Evolutionary conservation across 2,113 vertebrate genomes (phyloP), one percentile per base, ranked within the genome.

Genomic region (Ceyx margarethae): DNA sequence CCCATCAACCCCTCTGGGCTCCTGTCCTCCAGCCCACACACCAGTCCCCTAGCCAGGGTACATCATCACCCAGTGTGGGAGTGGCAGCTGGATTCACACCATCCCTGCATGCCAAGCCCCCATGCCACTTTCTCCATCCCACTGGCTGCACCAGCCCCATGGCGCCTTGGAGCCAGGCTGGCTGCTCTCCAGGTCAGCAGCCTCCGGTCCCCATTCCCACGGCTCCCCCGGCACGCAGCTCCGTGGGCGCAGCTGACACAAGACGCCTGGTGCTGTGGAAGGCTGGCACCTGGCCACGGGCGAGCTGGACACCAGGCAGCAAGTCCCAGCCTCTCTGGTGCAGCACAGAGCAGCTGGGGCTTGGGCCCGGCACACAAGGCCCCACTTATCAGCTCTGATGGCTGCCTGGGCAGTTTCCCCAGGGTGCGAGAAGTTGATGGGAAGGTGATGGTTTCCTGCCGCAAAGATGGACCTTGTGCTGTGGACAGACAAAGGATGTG

Each of bases 111-210:
- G 0, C 43, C 0, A 0, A 81, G 40, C 40, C 43, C 29, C 33
- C 0, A 0, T 23, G 11, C 28, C 13, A 1, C 66, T 45, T 45
- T 51, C 58, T 72, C 58, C 72, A 9, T 40, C 43, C 57, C 0
- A 0, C 85, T 45, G 43, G 42, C 65, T 1, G 3, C 29, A 4
- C 45, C 54, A 33, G 5, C 9, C 18, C 40, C 0, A 0, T 2
- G 20, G 66, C 2, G 0, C 15, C 72, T 62, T 2, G 1, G 25
- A 71, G 53, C 11, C 1, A 0, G 13, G 33, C 60, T 64, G 77
- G 50, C 58, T 3, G 2, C 31, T 26, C 23, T 51, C 35, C 58
- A 2, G 6, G 45, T 40, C 7, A 1, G 15, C 2, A 0, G 25
- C 9, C 20, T 66, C 77, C 4, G 3, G 13, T 69, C 16, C 42